Evolutionary conservation across 53 echinoderm and acorn worm genomes (phyloP).

Genomic region (Mesocentrotus franciscanus): DNA sequence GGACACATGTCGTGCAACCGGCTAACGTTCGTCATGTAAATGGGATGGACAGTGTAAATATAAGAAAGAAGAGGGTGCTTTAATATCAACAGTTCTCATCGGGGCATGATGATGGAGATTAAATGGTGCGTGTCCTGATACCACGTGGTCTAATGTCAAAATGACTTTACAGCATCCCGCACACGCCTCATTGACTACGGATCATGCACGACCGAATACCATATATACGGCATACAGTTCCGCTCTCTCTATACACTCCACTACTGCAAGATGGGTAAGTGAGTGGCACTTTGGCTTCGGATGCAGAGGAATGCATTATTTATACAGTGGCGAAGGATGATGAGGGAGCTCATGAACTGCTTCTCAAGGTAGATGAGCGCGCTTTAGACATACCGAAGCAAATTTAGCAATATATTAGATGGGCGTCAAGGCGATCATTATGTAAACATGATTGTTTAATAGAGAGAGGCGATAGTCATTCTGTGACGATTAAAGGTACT

Average conservation of each 20-base stretch:
- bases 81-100: slow-evolving; percentile 49
- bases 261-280: not conserved
- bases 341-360: not conserved
- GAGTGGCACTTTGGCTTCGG: not conserved
- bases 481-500: not conserved
- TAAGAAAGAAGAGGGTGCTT: not conserved
- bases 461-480: not conserved
- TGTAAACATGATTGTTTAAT: slow-evolving; percentile 25
- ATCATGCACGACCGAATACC: slow-evolving; percentile 19
- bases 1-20: not conserved
- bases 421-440: slow-evolving; percentile 3
- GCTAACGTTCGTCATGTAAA: not conserved
- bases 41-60: not conserved
- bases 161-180: slow-evolving; percentile 39
- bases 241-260: not conserved
- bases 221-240: not conserved
- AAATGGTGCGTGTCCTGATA: slow-evolving; percentile 20
- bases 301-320: slow-evolving; percentile 24
- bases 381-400: not conserved
- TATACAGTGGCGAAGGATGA: slow-evolving; percentile 33
- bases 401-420: slow-evolving; percentile 24
- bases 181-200: slow-evolving; percentile 36
- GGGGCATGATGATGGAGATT: slow-evolving; percentile 2
- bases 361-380: not conserved
- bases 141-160: slow-evolving; percentile 45